Base-by-base conservation (phyloP, 2,888 invertebrate genomes). In the Asteroscopus sphinx region DNA sequence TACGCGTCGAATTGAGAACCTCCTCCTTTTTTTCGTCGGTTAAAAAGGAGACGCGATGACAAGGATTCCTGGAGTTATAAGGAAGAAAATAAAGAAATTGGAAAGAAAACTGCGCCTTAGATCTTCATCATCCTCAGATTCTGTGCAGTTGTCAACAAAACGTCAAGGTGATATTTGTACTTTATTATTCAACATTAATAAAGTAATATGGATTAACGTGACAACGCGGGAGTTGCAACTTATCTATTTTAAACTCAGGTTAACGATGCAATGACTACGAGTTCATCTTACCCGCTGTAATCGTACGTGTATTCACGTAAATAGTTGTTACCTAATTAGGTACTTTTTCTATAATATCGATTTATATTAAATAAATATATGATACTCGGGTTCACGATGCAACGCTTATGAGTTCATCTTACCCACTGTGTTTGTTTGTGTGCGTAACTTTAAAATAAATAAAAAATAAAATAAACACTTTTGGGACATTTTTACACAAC, bases 111-210 rank as follows among this genome's bases (percentile, higher is more conserved):
- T 17, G 16, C 36, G 36, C 11, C 36, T 16, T 17, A 16, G n/a
- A 37, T 37, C 36, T 37, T 37, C 36, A 37, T 37, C 36, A 37
- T 37, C 36, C 11, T 37, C 36, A 17, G 16, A 37, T 37, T 37
- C 36, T 17, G n/a, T 11, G n/a, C 16, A 11, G 17, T 11, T 37
- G 17, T 37, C 11, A 11, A 11, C 36, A 37, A 37, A 9, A 37
- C 17, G 11, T 3, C 11, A 16, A 37, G 36, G 36, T 37, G 17
- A 0, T 9, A 7, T n/a, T 30, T 30, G 30, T 1, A n/a, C n/a
- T n/a, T n/a, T n/a, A 5, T 35, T 0, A 35, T 35, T 6, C 9
- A n/a, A n/a, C n/a, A n/a, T n/a, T n/a, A n/a, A n/a, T 35, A 37
- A n/a, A n/a, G 17, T 11, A 5, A 5, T 17, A 11, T 17, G 36